A percentile compares a stretch with the other conserved stretches of the same genome.
phyloP scores from a whole-genome alignment of 2,888 invertebrate species.

The Lobophora halterata region DNA sequence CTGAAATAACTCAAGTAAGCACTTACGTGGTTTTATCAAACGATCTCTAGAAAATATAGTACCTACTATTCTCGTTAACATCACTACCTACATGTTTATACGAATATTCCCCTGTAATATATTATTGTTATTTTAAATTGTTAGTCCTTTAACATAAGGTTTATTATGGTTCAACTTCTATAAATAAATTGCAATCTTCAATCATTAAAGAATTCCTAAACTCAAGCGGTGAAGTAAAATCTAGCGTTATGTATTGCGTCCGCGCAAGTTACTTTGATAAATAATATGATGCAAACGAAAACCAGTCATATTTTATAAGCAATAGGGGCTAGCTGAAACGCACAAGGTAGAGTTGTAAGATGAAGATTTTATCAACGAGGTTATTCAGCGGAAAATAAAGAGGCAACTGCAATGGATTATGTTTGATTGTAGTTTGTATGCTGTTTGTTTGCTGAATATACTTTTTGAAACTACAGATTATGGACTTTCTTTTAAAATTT shows the following conservation, averaged over 20 bases:
- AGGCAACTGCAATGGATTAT: constrained; percentile 32
- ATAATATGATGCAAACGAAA: constrained; percentile 24
- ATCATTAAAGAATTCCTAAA: constrained; percentile 40
- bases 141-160: constrained; percentile 8
- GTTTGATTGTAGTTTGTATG: too few species aligned
- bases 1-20: too few species aligned
- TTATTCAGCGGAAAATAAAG: constrained; percentile 47
- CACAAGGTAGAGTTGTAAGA: constrained; percentile 18
- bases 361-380: constrained; percentile 49
- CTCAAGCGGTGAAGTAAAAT: constrained; percentile 35
- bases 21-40: neutral
- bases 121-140: constrained; percentile 4
- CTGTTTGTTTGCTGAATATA: too few species aligned
- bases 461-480: too few species aligned
- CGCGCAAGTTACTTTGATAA: constrained; percentile 25
- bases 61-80: constrained; percentile 12
- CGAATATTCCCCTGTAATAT: constrained; percentile 4
- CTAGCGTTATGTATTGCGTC: constrained; percentile 31
- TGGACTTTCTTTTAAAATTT: too few species aligned
- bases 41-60: constrained; percentile 9
- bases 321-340: constrained; percentile 23
- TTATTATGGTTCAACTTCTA: constrained; percentile 10
- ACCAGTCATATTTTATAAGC: constrained; percentile 20
- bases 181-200: constrained; percentile 27
- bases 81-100: constrained; percentile 5